Evolutionary conservation across 2,888 invertebrate genomes (phyloP).

Genomic region (Eristalinus aeneus): DNA sequence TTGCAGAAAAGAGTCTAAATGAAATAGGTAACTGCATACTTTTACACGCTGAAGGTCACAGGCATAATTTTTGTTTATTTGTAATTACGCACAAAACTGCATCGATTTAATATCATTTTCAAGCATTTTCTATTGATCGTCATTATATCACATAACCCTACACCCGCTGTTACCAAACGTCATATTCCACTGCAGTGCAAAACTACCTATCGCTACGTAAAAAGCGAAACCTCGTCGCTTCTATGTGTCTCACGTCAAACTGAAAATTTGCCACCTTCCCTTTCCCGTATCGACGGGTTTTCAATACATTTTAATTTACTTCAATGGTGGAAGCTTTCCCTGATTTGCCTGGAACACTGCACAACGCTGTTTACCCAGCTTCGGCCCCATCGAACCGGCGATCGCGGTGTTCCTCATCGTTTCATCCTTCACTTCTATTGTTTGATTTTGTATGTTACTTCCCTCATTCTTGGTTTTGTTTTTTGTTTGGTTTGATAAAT

Average conservation of each 20-base stretch:
- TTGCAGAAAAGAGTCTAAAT: too few relatives aligned
- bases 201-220: slow-evolving; percentile 12
- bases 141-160: too few relatives aligned
- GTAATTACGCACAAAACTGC: too few relatives aligned
- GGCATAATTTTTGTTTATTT: too few relatives aligned
- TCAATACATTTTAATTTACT: slow-evolving; percentile 24
- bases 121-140: too few relatives aligned
- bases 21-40: too few relatives aligned
- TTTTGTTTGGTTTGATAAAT: not conserved
- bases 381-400: not conserved
- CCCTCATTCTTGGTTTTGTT: not conserved
- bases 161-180: too few relatives aligned
- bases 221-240: not conserved
- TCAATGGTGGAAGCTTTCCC: not conserved
- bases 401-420: not conserved
- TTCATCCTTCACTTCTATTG: not conserved
- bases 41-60: too few relatives aligned
- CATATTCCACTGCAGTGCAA: not conserved
- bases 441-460: not conserved
- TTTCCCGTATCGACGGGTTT: not conserved
- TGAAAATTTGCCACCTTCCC: not conserved
- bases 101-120: too few relatives aligned
- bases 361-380: not conserved
- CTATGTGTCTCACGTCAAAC: too few relatives aligned
- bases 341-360: not conserved